Conservation (phyloP, 2,797 vertebrate genomes). For the Esox lucius region DNA sequence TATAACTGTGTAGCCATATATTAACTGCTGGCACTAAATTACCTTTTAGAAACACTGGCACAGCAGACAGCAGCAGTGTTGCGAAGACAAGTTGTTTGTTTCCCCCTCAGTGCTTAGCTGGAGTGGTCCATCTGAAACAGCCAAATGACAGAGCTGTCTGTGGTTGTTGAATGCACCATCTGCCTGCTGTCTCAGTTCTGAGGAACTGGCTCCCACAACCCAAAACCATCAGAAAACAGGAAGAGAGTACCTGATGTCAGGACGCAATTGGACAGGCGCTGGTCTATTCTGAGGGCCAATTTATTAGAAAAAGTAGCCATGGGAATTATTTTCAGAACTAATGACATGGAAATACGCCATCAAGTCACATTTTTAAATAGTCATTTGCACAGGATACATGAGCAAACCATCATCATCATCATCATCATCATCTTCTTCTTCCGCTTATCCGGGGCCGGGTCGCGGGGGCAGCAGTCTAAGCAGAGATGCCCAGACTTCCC, state of each 20-base stretch:
- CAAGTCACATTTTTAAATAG: not conserved
- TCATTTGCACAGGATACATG: no score
- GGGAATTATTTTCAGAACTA: not conserved
- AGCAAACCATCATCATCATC: no score
- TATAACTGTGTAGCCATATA: not conserved
- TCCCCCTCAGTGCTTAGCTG: not conserved
- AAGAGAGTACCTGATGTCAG: not conserved
- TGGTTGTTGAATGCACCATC: not conserved
- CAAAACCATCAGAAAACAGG: not conserved
- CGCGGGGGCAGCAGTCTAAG: no score
- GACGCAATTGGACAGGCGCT: not conserved
- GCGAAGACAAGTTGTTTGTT: not conserved
- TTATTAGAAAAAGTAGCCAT: not conserved
- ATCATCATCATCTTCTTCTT: no score
- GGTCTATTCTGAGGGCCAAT: not conserved
- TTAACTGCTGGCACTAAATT: not conserved
- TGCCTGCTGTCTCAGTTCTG: not conserved
- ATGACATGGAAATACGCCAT: not conserved
- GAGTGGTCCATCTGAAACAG: not conserved
- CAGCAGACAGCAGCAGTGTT: not conserved
- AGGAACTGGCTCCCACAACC: not conserved
- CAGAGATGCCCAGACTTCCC: no score
- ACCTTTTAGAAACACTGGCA: not conserved
- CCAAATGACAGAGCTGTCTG: not conserved
- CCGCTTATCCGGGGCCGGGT: no score